Conservation (phyloP, 2,888 invertebrate genomes). For the Drosophila nr. fundita region DNA sequence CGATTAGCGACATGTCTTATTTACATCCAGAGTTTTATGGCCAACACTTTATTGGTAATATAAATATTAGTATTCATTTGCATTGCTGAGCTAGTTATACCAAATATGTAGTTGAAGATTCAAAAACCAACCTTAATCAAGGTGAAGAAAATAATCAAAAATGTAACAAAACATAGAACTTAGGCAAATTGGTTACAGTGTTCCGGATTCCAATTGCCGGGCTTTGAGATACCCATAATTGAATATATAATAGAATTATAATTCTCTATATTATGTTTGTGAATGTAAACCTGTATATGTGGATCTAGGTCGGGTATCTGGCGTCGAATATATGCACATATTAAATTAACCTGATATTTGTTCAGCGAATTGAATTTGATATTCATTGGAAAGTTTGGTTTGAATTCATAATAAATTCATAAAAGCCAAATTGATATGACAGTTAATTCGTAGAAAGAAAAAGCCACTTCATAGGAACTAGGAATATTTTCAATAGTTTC, state of each 20-base stretch:
- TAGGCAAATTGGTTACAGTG: background rate
- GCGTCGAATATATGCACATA: background rate
- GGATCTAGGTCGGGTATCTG: background rate
- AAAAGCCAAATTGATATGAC: background rate
- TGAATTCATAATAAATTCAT: background rate
- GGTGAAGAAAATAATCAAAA: background rate
- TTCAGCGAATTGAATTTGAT: background rate
- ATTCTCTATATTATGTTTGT: no score
- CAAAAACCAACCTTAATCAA: background rate
- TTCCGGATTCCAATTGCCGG: background rate
- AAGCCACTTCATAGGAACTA: background rate
- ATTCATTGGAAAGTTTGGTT: constrained; percentile 2
- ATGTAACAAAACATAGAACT: background rate
- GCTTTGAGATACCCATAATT: background rate
- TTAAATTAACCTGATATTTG: background rate
- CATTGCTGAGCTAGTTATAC: background rate
- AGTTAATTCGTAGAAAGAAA: background rate
- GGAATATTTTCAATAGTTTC: background rate
- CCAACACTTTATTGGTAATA: background rate
- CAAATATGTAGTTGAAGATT: background rate
- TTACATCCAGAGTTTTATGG: background rate
- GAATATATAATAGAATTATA: background rate
- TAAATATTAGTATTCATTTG: background rate
- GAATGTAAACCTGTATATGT: background rate
- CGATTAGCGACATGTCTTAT: background rate